These are phyloP conservation scores for Aspidapion aeneum DNA, from an alignment of 2,888 invertebrate species.

Conservation along the genomic window DNA sequence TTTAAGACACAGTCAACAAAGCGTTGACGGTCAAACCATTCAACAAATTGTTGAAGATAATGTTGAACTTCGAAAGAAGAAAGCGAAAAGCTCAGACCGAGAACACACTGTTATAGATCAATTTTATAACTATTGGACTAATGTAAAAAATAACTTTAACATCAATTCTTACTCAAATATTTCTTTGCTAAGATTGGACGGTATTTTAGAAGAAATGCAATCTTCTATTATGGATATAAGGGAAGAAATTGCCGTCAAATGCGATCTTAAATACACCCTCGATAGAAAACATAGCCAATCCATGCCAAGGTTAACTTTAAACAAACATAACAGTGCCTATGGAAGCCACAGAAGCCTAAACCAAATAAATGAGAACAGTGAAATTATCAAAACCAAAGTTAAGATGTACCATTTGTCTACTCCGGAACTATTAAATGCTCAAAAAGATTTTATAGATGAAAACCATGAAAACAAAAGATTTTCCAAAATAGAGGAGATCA, in stretches of 20 bases:
- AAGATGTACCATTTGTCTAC: conserved; percentile 23
- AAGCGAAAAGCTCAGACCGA: conserved; percentile 20
- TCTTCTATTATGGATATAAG: conserved; percentile 21
- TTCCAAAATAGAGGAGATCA: conserved; percentile 29
- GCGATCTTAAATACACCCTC: conserved; percentile 14
- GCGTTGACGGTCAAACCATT: conserved; percentile 16
- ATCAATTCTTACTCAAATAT: conserved; percentile 21
- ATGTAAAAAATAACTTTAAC: conserved; percentile 22
- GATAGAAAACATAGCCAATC: conserved; percentile 19
- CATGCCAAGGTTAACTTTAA: conserved; percentile 17
- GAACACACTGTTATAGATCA: conserved; percentile 23
- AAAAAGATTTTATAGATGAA: conserved; percentile 9
- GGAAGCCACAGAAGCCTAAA: conserved; percentile 20
- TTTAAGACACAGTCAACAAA: conserved; percentile 6
- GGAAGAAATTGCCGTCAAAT: conserved; percentile 19
- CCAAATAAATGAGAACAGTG: conserved; percentile 12
- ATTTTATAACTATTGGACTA: conserved; percentile 25
- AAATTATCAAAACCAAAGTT: conserved; percentile 24
- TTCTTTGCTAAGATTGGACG: conserved; percentile 23
- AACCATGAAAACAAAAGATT: conserved; percentile 18
- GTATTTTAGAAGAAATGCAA: conserved; percentile 23
- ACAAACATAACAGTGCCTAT: conserved; percentile 11
- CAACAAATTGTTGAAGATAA: conserved; percentile 24
- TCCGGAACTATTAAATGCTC: conserved; percentile 19
- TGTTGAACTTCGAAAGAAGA: conserved; percentile 19